Base-by-base conservation (phyloP, 2,888 invertebrate species). In the Morpho deidamia region DNA sequence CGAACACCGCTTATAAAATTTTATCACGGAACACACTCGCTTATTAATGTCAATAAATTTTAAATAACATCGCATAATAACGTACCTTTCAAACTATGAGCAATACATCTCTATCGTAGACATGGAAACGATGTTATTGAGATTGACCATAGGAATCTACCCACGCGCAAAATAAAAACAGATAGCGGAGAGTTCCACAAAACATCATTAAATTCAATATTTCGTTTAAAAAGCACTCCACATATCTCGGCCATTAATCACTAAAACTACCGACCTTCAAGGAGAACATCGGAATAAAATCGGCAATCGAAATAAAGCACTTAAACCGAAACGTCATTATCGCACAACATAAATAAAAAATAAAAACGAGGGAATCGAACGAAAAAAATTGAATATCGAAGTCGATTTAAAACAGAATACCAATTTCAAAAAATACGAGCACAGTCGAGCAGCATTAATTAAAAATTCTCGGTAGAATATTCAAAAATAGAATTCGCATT, bases 391-490 rank as follows among this genome's bases (percentile, higher is more conserved):
- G 86, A 87, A 88, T 88, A 86, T 88, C 85, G 83, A 75, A 84
- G 72, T 83, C 81, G 84, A 87, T 88, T 88, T 88, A 85, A 87
- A 87, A 82, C 84, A 84, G 85, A 84, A 85, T 84, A 81, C 84
- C 82, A 85, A 81, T 82, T 86, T 88, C 82, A 82, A 86, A 50
- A 86, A 86, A 87, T 87, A 86, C 84, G 83, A 83, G 81, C 83
- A 75, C 81, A 81, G 78, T 78, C 78, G 78, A 81, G 76, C 85
- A 79, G 87, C 87, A 88, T 89, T 88, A 89, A 89, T 89, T 89
- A 89, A 89, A 88, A 87, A 89, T 89, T 89, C 89, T 87, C 86
- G 86, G 89, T 89, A 88, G 86, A 89, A 89, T 87, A 89, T 89
- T 87, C 89, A 85, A 85, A 87, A 88, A 89, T 89, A 89, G 88